Evolutionary conservation across 2,797 vertebrate species (phyloP).

Genomic region (Nyctalus aviator): DNA sequence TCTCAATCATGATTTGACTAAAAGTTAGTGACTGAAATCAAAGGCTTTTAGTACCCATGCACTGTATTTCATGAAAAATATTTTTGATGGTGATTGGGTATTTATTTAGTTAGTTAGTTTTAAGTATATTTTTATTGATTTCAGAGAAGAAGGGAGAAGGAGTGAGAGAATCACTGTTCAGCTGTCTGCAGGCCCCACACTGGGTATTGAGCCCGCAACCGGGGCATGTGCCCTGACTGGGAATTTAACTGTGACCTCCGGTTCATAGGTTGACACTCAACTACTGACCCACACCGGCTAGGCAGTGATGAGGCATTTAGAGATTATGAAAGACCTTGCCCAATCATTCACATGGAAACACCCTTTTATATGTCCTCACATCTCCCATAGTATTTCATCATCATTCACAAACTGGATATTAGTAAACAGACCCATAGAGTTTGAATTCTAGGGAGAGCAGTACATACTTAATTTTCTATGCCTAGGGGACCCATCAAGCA

Average conservation of each 20-base stretch:
- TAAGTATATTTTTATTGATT: no score
- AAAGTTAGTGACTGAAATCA: background rate
- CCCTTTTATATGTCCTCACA: background rate
- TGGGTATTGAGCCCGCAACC: no score
- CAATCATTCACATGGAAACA: background rate
- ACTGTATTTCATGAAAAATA: background rate
- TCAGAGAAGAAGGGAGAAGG: no score
- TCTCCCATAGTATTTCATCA: background rate
- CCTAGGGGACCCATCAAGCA: background rate
- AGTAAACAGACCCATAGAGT: background rate
- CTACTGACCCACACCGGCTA: no score
- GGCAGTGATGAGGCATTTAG: background rate
- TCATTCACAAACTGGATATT: background rate
- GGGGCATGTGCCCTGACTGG: no score
- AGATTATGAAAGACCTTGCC: background rate
- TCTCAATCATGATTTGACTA: background rate
- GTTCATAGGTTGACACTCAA: no score
- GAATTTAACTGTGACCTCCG: no score
- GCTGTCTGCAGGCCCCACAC: no score
- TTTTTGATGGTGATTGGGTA: background rate
- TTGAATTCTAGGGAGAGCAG: background rate
- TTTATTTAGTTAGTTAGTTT: background rate
- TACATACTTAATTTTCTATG: background rate
- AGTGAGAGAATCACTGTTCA: no score
- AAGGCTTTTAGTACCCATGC: background rate